Base-by-base conservation (phyloP, 1,140 invertebrate genomes). In the Pseudomyrmex sp. region DNA sequence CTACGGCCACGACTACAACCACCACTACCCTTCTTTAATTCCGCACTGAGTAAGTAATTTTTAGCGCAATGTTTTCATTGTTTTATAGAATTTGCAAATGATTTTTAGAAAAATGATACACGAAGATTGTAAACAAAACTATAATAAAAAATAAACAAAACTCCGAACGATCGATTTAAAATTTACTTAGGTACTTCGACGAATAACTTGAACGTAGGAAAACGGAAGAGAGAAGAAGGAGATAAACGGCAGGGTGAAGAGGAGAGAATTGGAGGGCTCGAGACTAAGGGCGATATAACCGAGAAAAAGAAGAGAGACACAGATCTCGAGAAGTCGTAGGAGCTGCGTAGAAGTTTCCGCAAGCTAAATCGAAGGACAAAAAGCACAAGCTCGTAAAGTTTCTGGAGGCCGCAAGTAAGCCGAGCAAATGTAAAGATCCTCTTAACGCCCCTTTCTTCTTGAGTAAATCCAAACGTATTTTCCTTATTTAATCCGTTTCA, bases 1-100 rank as follows among this genome's bases (percentile, higher is more conserved):
- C 91, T 8, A 87, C 90, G 1, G 91, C 91, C 18, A 93, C 91
- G 44, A 90, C 90, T 5, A 91, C 91, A 35, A 91, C 92, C 20
- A 93, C 91, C 46, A 90, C 83, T 89, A 18, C 77, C 87, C 9
- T 35, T 2, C 35, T 35, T 35, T 35, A 35, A 35, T 5, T 35
- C 0, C 35, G 35, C 35, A 35, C 7, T 35, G 35, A 35, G 35
- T 35, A 35, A 35, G 35, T 35, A 35, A 7, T 35, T 35, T 35
- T 35, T 35, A 35, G 35, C 35, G 35, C 5, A 0, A 5, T 35
- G 35, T 35, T 35, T 35, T 35, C 7, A 5, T 7, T 35, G 35
- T 35, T 35, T 5, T 35, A 35, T 35, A 35, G 26, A 35, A 35
- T 35, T 35, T 35, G 35, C 35, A 18, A 46, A 1, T 13, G 9